Conservation (phyloP, 2,888 invertebrate genomes). For the Trichacis sp. region DNA sequence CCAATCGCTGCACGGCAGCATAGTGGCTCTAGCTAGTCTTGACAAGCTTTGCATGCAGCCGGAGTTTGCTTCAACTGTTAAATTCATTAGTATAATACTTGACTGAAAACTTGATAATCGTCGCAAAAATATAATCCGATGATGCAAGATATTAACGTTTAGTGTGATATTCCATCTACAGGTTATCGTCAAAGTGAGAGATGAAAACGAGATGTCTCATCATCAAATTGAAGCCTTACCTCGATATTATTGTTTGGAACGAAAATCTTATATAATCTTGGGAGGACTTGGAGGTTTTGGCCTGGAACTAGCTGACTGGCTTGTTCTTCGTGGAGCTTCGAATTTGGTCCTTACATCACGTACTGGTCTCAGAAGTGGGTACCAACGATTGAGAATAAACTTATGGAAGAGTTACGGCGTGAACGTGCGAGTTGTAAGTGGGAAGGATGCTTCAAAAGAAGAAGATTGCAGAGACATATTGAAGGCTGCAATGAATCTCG, state of each 20-base stretch:
- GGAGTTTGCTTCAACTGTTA: too few species aligned
- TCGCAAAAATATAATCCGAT: too few species aligned
- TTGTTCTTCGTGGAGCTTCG: constrained; percentile 84
- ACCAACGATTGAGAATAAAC: constrained; percentile 79
- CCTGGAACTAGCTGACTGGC: constrained; percentile 88
- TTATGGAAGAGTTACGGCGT: constrained; percentile 81
- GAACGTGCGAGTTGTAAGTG: constrained; percentile 76
- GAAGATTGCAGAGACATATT: constrained; percentile 80
- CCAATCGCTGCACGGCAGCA: too few species aligned
- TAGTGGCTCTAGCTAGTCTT: too few species aligned
- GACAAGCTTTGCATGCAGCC: too few species aligned
- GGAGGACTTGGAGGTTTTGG: constrained; percentile 95
- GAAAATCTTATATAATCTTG: constrained; percentile 74
- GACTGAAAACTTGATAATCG: too few species aligned
- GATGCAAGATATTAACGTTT: too few species aligned
- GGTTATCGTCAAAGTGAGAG: too few species aligned
- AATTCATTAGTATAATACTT: too few species aligned
- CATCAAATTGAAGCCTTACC: constrained; percentile 67
- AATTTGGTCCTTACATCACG: constrained; percentile 86
- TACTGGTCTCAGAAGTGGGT: constrained; percentile 83
- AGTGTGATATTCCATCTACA: too few species aligned
- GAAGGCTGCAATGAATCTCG: constrained; percentile 70
- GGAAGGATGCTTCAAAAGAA: constrained; percentile 77
- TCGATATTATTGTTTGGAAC: constrained; percentile 70
- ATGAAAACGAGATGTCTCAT: constrained; percentile 38